Percentiles rank a stretch among this genome's conserved stretches.
phyloP scores from a whole-genome alignment of 1,140 invertebrate genomes.

The Trachymyrmex septentrionalis region DNA sequence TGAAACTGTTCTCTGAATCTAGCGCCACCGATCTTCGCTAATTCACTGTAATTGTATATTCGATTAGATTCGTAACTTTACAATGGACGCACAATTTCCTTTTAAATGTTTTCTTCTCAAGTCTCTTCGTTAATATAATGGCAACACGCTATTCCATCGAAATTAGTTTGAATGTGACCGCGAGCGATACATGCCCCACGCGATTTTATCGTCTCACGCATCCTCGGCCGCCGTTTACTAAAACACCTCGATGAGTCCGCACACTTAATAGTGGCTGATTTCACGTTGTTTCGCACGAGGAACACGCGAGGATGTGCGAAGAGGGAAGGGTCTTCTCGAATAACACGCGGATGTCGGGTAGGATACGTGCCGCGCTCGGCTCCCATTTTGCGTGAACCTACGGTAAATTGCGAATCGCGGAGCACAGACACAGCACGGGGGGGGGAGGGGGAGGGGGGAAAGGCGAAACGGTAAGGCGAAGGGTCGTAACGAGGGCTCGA shows the following conservation, averaged over 20 bases:
- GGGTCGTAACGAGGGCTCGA: constrained; percentile 64
- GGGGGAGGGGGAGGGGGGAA: too few relatives aligned
- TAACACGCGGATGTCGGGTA: constrained; percentile 6
- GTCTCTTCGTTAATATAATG: background rate
- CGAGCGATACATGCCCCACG: background rate
- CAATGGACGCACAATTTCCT: background rate
- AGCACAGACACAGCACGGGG: constrained; percentile 35
- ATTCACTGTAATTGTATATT: background rate
- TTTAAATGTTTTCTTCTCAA: background rate
- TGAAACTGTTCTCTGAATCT: background rate
- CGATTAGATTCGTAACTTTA: background rate
- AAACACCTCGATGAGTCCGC: constrained; percentile 3
- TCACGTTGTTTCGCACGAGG: constrained; percentile 2
- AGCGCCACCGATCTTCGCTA: background rate
- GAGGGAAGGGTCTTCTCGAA: constrained; percentile 11
- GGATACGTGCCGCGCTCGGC: constrained; percentile 49
- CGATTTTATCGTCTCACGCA: constrained; percentile 37
- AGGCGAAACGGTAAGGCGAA: background rate
- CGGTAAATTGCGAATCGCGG: constrained; percentile 70
- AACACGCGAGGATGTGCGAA: constrained; percentile 3
- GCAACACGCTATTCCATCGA: background rate
- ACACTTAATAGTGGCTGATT: constrained; percentile 19
- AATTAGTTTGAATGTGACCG: background rate
- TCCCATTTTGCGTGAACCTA: constrained; percentile 56
- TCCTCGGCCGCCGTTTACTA: background rate